A percentile compares a stretch with the other conserved stretches of the same genome.
These are phyloP conservation scores for Anisognathus igniventris DNA, from an alignment of 2,797 vertebrate species.

Conservation along the genomic window DNA sequence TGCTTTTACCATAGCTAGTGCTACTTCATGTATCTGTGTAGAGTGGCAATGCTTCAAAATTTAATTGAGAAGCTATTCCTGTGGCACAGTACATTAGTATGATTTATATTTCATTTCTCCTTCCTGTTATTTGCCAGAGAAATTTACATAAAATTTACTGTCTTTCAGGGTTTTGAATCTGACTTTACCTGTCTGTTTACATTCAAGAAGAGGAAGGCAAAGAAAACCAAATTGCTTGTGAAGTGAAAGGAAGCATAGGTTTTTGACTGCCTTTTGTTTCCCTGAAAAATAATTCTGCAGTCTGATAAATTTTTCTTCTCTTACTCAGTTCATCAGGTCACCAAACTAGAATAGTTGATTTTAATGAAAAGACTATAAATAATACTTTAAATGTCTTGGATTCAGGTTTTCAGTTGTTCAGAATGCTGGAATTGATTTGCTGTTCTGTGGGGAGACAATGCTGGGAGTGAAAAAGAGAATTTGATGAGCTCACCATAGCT, in stretches of 20 bases:
- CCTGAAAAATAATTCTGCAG: neutral
- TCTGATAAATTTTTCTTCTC: neutral
- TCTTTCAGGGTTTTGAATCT: neutral
- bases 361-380: neutral
- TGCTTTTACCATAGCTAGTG: neutral
- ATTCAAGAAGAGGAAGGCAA: neutral
- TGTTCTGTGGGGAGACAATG: neutral
- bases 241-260: neutral
- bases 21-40: neutral
- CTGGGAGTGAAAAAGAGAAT: neutral
- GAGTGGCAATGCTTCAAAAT: neutral
- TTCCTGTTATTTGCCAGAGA: neutral
- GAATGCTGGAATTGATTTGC: neutral
- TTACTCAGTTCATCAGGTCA: neutral
- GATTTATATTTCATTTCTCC: neutral
- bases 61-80: neutral
- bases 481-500: neutral
- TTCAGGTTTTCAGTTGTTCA: neutral
- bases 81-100: neutral
- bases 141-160: neutral
- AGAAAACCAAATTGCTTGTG: neutral
- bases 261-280: neutral
- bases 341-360: neutral
- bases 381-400: neutral
- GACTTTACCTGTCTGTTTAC: neutral